These are phyloP conservation scores for Agyllia agylla DNA, from an alignment of 2,888 invertebrate genomes.

Conservation along the genomic window DNA sequence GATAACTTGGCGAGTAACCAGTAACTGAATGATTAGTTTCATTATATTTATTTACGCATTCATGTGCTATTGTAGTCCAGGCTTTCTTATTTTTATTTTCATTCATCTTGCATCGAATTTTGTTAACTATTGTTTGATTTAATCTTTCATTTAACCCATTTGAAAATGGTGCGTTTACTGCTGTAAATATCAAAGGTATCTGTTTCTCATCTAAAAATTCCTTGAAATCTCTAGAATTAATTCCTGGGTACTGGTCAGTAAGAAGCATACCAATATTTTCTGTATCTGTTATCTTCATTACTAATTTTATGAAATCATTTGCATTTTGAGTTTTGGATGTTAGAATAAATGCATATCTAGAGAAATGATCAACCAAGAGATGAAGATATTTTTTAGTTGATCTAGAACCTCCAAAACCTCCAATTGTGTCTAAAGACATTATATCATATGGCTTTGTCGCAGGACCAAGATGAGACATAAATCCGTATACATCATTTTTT, in stretches of 20 bases:
- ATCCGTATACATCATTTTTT: conserved; percentile 24
- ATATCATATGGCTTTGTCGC: conserved; percentile 50
- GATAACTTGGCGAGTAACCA: conserved; percentile 78
- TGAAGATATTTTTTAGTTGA: conserved; percentile 70
- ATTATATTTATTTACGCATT: conserved; percentile 79
- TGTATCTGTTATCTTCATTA: conserved; percentile 12
- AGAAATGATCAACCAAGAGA: conserved; percentile 32
- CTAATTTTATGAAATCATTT: conserved; percentile 65
- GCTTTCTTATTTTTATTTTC: conserved; percentile 71
- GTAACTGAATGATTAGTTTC: conserved; percentile 80
- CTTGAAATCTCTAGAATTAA: conserved; percentile 77
- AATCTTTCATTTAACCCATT: conserved; percentile 78
- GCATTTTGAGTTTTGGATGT: conserved; percentile 66
- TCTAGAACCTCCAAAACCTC: conserved; percentile 58
- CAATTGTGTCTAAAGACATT: conserved; percentile 49
- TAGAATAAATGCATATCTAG: conserved; percentile 44
- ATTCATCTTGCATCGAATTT: conserved; percentile 79
- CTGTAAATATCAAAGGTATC: conserved; percentile 79
- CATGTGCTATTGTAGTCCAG: conserved; percentile 79
- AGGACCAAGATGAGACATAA: conserved; percentile 33
- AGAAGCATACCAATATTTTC: conserved; percentile 44
- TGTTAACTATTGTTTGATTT: conserved; percentile 79
- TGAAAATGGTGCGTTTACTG: conserved; percentile 76
- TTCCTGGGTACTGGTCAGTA: conserved; percentile 78
- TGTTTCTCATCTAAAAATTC: conserved; percentile 36